Evolutionary conservation across 1,140 invertebrate genomes (phyloP).

Genomic region (Aphis gossypii): DNA sequence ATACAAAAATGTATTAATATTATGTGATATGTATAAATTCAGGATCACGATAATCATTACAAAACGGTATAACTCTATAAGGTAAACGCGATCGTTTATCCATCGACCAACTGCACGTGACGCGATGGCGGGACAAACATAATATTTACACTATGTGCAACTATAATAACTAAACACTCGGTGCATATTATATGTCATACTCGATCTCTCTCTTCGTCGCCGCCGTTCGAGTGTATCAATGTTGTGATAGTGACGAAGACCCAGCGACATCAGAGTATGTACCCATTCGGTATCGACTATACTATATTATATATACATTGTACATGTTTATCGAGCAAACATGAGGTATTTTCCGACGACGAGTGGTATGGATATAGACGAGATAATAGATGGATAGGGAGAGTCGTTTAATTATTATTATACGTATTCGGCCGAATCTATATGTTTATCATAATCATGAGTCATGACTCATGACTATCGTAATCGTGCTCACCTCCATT

Average conservation of each 20-base stretch:
- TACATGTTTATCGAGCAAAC: background rate
- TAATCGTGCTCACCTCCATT: background rate
- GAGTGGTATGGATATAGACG: background rate
- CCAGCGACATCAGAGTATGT: background rate
- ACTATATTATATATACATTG: background rate
- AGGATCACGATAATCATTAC: background rate
- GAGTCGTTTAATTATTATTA: constrained; percentile 5
- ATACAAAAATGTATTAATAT: background rate
- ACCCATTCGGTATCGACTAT: background rate
- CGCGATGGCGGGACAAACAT: background rate
- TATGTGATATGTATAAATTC: background rate
- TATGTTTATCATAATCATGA: background rate
- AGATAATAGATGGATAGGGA: background rate
- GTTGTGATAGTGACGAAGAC: background rate
- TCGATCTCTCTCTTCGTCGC: background rate
- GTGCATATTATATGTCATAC: background rate
- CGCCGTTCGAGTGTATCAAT: background rate
- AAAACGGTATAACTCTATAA: background rate
- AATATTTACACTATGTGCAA: constrained; percentile 3
- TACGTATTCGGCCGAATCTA: background rate
- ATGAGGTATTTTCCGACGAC: background rate
- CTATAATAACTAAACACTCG: background rate
- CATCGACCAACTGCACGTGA: background rate
- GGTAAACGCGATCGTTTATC: background rate
- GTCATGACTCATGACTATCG: background rate